Conservation (phyloP, 1,140 invertebrate species). For the Anadara kagoshimensis region DNA sequence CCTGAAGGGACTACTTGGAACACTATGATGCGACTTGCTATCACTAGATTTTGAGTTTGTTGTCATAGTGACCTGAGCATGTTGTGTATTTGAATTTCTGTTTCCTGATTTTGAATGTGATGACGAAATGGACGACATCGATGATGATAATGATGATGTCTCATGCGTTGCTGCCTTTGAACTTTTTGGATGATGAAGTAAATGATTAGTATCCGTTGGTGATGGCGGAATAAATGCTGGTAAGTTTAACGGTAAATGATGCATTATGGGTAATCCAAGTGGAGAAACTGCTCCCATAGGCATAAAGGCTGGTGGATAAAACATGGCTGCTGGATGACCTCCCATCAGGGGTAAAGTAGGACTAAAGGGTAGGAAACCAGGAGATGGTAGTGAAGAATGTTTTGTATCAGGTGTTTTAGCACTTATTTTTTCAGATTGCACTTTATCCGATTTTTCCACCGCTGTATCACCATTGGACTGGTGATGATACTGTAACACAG, state of each 20-base stretch:
- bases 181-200: too few species aligned
- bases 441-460: too few species aligned
- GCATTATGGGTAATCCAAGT: slow-evolving; percentile 38
- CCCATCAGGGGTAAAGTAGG: not conserved
- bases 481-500: too few species aligned
- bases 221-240: not conserved
- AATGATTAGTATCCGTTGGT: too few species aligned
- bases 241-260: slow-evolving; percentile 33
- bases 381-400: too few species aligned
- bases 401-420: too few species aligned
- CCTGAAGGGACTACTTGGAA: not conserved
- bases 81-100: not conserved
- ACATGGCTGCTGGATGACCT: slow-evolving; percentile 20
- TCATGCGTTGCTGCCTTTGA: not conserved
- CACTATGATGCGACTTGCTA: too few species aligned
- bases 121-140: not conserved
- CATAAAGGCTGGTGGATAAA: slow-evolving; percentile 36
- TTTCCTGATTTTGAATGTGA: not conserved
- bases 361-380: too few species aligned
- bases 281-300: slow-evolving; percentile 35
- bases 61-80: not conserved
- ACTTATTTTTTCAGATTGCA: too few species aligned
- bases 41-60: slow-evolving; percentile 1
- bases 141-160: slow-evolving; percentile 2
- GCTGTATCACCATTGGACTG: too few species aligned